A percentile compares a stretch with the other conserved stretches of the same genome.
Evolutionary conservation across 2,113 vertebrate genomes (phyloP).

Genomic region (Megaceryle torquata): DNA sequence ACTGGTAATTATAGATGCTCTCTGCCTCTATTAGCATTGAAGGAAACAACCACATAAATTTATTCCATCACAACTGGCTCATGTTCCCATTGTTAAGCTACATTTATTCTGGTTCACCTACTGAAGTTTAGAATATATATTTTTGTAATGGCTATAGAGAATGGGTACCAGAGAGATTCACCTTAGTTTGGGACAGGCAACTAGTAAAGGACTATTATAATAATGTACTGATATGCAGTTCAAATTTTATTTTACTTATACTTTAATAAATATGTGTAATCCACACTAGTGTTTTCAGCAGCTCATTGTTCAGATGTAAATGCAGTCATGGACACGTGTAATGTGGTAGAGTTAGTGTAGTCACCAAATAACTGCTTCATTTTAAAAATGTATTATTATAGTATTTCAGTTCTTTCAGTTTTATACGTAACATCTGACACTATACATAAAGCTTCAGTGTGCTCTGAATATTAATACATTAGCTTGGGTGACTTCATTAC

Average conservation of each 20-base stretch:
- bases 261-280: not conserved
- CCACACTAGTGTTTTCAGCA: not conserved
- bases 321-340: not conserved
- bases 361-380: not conserved
- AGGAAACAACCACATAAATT: not conserved
- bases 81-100: not conserved
- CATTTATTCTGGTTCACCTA: not conserved
- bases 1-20: not conserved
- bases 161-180: not conserved
- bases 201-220: not conserved
- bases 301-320: not conserved
- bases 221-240: not conserved
- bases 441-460: not conserved
- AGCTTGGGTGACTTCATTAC: not conserved
- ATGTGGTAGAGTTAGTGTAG: not conserved
- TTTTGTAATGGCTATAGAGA: not conserved
- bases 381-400: not conserved
- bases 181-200: not conserved
- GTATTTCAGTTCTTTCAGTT: not conserved
- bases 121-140: not conserved
- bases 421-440: not conserved
- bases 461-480: not conserved
- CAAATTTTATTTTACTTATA: not conserved
- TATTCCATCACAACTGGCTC: not conserved
- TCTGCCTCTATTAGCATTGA: not conserved